These are phyloP conservation scores for Terebella lapidaria DNA, from an alignment of 2,888 invertebrate species.

Conservation along the genomic window DNA sequence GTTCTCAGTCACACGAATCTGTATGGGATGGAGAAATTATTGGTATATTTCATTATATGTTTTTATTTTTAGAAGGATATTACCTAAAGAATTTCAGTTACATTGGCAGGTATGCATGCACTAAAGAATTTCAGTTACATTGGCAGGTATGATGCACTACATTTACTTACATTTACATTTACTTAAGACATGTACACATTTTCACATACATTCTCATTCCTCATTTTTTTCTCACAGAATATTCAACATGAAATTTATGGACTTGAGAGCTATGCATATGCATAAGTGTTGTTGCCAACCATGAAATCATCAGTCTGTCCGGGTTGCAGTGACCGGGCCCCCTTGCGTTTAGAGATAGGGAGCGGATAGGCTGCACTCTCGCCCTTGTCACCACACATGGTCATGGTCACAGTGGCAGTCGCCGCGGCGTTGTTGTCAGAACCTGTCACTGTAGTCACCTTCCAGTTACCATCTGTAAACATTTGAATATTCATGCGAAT, in stretches of 20 bases:
- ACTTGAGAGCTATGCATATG: not conserved
- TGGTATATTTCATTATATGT: not conserved
- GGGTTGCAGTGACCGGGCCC: slow-evolving; percentile 27
- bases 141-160: no score
- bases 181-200: no score
- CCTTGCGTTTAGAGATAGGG: slow-evolving; percentile 4
- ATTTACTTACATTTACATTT: not conserved
- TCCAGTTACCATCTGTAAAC: slow-evolving; percentile 37
- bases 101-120: not conserved
- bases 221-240: no score
- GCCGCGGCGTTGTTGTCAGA: slow-evolving; percentile 13
- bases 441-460: slow-evolving; percentile 32
- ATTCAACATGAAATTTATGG: no score
- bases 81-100: not conserved
- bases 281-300: slow-evolving; percentile 16
- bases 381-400: slow-evolving; percentile 35
- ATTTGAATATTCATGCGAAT: no score
- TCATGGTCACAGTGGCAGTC: slow-evolving; percentile 23
- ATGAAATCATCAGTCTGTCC: slow-evolving; percentile 30
- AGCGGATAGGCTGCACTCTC: slow-evolving; percentile 30
- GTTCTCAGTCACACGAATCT: slow-evolving; percentile 24
- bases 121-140: not conserved
- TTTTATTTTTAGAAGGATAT: not conserved
- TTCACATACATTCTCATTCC: no score
- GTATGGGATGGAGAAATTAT: not conserved